Percentiles rank a stretch among this genome's conserved stretches.
Evolutionary conservation across 2,888 invertebrate species (phyloP).

Genomic region (Idaea straminata): DNA sequence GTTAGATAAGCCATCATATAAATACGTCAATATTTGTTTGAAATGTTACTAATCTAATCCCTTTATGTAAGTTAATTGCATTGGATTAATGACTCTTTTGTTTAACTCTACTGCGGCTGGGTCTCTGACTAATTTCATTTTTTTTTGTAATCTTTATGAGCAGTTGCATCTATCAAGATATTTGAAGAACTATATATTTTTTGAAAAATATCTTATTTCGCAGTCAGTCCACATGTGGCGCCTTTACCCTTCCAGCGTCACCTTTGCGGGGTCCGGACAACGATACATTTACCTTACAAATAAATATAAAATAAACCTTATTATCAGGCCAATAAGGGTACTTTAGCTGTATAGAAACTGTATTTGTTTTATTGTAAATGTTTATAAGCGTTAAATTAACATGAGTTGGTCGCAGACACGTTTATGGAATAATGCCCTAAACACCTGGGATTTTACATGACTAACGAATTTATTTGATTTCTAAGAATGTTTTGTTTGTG

Average conservation of each 20-base stretch:
- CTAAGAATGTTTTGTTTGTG: slow-evolving; percentile 29
- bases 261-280: slow-evolving; percentile 33
- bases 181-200: slow-evolving; percentile 29
- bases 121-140: no score
- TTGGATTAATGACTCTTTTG: no score
- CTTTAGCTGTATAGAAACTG: slow-evolving; percentile 9
- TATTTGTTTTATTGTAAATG: slow-evolving; percentile 14
- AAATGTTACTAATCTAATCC: no score
- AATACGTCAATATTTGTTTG: no score
- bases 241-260: slow-evolving; percentile 56
- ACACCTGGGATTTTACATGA: slow-evolving; percentile 56
- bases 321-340: slow-evolving; percentile 7
- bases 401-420: slow-evolving; percentile 58
- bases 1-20: no score
- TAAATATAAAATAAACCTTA: slow-evolving; percentile 15
- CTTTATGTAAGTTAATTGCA: no score
- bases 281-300: slow-evolving; percentile 6
- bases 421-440: slow-evolving; percentile 56
- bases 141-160: no score
- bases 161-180: no score
- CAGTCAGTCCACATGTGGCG: slow-evolving; percentile 67
- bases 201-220: slow-evolving; percentile 37
- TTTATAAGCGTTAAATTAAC: slow-evolving; percentile 58
- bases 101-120: no score
- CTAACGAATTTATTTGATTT: slow-evolving; percentile 52